Base-by-base conservation (phyloP, 1,140 invertebrate species). In the Dufourea novaeangliae region DNA sequence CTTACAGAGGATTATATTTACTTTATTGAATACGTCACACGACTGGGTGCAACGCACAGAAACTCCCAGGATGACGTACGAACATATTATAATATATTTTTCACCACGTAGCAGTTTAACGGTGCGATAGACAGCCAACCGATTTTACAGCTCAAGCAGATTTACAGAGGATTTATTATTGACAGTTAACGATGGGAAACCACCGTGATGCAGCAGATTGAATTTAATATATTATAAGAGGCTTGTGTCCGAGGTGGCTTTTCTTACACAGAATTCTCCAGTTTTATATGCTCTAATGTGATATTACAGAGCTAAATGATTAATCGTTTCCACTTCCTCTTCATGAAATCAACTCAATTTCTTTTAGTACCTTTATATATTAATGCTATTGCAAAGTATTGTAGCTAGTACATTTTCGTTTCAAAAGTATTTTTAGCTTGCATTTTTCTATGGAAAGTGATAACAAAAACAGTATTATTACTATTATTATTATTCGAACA, bases 1-100 rank as follows among this genome's bases (percentile, higher is more conserved):
- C 91, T 91, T 93, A 92, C 91, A 93, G 92, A 93, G 92, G 88
- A 91, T 93, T 93, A 91, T 93, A 93, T 93, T 93, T 93, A 93
- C 90, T 92, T 92, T 92, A 91, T 92, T 90, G 92, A 76, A 69
- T 69, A 37, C 73, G 73, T 69, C 73, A 76, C 64, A 59, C 66
- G 73, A 69, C 73, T 76, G 73, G 73, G 73, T 69, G 73, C 68
- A 66, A 76, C 73, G 66, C 73, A 76, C 73, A 76, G 73, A 69
- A 76, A 76, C 73, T 56, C 73, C 73, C 73, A 76, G 73, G 54
- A 76, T 76, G 73, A 69, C 73, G 73, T 76, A 68, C 54, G 61
- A 76, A 68, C 73, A 76, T 76, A 76, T 76, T 86, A 91, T 88
- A 88, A 90, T 92, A 92, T 92, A 92, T 91, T 92, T 92, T 92